Evolutionary conservation across 1,140 invertebrate genomes (phyloP), one percentile per base, ranked within the genome.

Genomic region (Drosophila athabasca): DNA sequence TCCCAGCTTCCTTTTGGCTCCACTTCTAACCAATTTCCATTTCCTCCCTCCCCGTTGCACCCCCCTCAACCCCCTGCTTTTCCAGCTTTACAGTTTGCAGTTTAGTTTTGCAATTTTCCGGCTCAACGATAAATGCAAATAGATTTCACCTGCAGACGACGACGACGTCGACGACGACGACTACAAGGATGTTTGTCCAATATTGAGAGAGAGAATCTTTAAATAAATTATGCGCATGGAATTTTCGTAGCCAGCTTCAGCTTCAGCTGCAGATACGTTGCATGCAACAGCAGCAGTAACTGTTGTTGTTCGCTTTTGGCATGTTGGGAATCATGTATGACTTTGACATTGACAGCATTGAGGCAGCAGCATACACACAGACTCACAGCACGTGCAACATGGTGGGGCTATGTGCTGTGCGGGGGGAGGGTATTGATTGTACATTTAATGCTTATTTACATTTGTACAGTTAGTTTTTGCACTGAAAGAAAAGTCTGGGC

Each of bases 81-180:
- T 49, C 68, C 61, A 57, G 43, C 31, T 66, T 55, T 71, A 57
- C 73, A 76, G 72, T 61, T 78, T 78, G 76, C 77, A 79, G 82
- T 88, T 87, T 82, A 87, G 81, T 82, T 76, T 88, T 79, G 83
- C 82, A 85, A 88, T 85, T 85, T 85, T 85, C 82, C 82, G 80
- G 82, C 78, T 85, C 82, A 87, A 85, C 82, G 81, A 88, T 89
- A 88, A 89, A 88, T 88, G 83, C 82, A 88, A 88, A 88, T 83
- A 89, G 84, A 89, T 88, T 88, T 88, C 79, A 88, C 84, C 83
- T 88, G 83, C 84, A 88, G 83, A 84, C 83, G 35, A 39, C 35
- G 13, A 39, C 31, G 8, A 31, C 29, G 7, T 1, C 6, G 8
- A 35, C 8, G 31, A 35, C 31, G 8, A 9, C 31, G 8, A 35